Evolutionary conservation across 2,113 vertebrate genomes (phyloP).

Genomic region (Dendropsophus ebraccatus): DNA sequence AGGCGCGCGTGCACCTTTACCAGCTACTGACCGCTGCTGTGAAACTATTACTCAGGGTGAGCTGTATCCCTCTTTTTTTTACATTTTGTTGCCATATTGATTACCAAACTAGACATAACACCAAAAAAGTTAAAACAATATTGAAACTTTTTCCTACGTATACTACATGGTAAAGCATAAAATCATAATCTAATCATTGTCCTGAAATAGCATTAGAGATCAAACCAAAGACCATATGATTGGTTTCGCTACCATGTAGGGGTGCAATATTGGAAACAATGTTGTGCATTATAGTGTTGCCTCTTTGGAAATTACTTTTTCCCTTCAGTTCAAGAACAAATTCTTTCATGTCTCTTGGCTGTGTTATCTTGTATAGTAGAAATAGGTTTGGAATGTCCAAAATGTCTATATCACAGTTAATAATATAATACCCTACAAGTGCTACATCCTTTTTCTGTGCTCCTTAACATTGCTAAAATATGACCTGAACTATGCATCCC

Average conservation of each 20-base stretch:
- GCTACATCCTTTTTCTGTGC: background rate
- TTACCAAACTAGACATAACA: too few relatives aligned
- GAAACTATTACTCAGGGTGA: too few relatives aligned
- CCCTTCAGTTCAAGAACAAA: background rate
- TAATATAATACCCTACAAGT: background rate
- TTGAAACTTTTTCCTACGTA: too few relatives aligned
- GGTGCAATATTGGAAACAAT: too few relatives aligned
- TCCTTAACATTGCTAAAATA: background rate
- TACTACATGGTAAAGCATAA: background rate
- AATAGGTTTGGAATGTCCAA: background rate
- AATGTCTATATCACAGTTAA: background rate
- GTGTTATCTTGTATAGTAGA: background rate
- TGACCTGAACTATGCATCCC: slow-evolving; percentile 5
- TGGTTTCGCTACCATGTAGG: too few relatives aligned
- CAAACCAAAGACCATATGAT: background rate
- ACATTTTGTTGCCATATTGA: too few relatives aligned
- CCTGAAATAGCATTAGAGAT: background rate
- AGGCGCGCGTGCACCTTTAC: too few relatives aligned
- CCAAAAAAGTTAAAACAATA: too few relatives aligned
- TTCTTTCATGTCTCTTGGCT: background rate
- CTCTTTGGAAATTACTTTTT: background rate
- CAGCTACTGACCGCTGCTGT: too few relatives aligned
- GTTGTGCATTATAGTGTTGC: too few relatives aligned
- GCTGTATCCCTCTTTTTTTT: too few relatives aligned
- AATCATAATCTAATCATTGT: background rate